Conservation (phyloP, 2,113 vertebrate species). For the Poeciliopsis occidentalis region DNA sequence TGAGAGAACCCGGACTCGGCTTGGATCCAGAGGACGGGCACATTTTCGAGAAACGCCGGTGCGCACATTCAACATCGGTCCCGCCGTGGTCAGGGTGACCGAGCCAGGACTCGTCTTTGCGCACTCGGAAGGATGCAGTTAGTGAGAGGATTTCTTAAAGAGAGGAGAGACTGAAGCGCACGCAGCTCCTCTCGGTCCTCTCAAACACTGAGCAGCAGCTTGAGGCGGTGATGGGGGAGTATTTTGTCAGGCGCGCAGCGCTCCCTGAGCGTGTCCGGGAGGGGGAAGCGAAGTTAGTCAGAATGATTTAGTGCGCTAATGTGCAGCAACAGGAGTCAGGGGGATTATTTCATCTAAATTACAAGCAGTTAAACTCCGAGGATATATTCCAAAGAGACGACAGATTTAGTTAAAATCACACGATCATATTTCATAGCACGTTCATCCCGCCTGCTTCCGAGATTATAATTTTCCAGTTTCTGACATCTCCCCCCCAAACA, state of each 20-base stretch:
- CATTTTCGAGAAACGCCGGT: conserved; percentile 65
- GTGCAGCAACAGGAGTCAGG: conserved; percentile 56
- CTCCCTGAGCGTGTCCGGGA: conserved; percentile 38
- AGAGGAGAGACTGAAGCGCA: conserved; percentile 34
- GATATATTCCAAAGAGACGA: conserved; percentile 18
- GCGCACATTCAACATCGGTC: conserved; percentile 48
- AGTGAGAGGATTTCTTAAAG: conserved; percentile 40
- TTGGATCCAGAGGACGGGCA: conserved; percentile 72
- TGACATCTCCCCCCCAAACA: neutral
- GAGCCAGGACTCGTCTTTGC: conserved; percentile 44
- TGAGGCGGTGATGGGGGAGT: conserved; percentile 46
- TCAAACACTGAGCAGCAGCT: conserved; percentile 53
- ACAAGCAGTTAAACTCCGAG: conserved; percentile 24
- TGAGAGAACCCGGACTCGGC: conserved; percentile 66
- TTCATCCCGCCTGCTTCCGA: conserved; percentile 1
- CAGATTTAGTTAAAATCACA: conserved; percentile 28
- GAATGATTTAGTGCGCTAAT: conserved; percentile 52
- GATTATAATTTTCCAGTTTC: conserved; percentile 13
- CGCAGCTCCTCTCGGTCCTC: conserved; percentile 46
- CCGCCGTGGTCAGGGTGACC: conserved; percentile 41
- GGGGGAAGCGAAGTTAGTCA: conserved; percentile 43
- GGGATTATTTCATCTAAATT: conserved; percentile 53
- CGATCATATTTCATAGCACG: conserved; percentile 13
- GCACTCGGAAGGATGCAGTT: conserved; percentile 53
- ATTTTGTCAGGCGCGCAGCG: conserved; percentile 50